Evolutionary conservation across 2,797 vertebrate species (phyloP), one percentile per base, ranked within the genome.

Genomic region (Gobio occitaniae): DNA sequence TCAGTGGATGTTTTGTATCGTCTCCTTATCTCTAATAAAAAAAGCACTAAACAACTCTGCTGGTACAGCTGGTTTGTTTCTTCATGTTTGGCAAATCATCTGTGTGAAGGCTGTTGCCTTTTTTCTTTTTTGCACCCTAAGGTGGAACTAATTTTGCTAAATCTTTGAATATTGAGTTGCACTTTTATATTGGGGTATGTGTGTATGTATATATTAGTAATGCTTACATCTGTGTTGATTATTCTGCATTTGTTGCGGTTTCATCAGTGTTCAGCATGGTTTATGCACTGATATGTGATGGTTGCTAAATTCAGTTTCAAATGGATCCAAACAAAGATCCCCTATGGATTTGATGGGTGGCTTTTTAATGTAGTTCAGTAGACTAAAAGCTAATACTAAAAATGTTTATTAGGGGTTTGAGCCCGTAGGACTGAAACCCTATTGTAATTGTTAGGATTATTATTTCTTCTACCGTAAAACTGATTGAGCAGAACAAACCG

Each of bases 21-120:
- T 96, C 95, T 96, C 95, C 95, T 95, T 94, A 95, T 95, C 94
- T 95, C 94, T 95, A 96, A 96, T 96, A 95, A 96, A 91, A 90
- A 95, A 96, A 93, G 94, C 95, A 95, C 94, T 95, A 95, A 95
- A 96, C 91, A 92, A 94, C 89, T 61, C 38, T 21, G 36, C 47
- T 79, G 69, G 84, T 78, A 9, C 91, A 88, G 91, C 84, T 91
- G 72, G 52, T 63, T 90, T 86, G 16, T 82, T 87, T 88, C 68
- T 84, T 76, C n/a, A 19, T 71, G 19, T 56, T 76, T 77, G 7
- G 44, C 19, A 5, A 44, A 15, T 44, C 1, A 11, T 32, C 29
- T 21, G 74, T 38, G 7, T 3, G 2, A 41, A 15, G 21, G 29
- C 66, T 19, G 38, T 44, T 9, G 5, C 1, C 21, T 50, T 68